Conservation (phyloP, 2,797 vertebrate species). For the Typhlichthys eigenmanni region DNA sequence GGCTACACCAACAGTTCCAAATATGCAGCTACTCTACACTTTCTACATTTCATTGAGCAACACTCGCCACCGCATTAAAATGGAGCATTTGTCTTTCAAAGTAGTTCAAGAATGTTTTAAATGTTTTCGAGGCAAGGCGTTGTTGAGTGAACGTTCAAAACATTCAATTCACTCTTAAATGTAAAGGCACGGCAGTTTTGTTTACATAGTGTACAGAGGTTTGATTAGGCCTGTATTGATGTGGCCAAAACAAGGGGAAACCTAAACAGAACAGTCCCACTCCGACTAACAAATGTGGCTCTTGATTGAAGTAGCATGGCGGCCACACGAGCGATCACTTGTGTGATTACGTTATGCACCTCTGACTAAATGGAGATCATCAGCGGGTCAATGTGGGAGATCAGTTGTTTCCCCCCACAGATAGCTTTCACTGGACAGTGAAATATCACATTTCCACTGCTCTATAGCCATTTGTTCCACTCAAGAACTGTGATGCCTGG, state of each 20-base stretch:
- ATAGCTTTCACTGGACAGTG: constrained; percentile 40
- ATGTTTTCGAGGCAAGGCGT: too few relatives aligned
- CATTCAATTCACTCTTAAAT: not conserved
- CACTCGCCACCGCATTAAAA: too few relatives aligned
- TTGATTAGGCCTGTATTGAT: constrained; percentile 36
- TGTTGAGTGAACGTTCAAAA: too few relatives aligned
- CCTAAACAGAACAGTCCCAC: constrained; percentile 22
- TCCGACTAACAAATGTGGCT: constrained; percentile 38
- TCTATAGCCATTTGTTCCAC: constrained; percentile 27
- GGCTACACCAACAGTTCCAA: too few relatives aligned
- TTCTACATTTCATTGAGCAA: too few relatives aligned
- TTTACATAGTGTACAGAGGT: constrained; percentile 14
- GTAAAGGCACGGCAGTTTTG: constrained; percentile 6
- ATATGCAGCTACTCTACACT: too few relatives aligned
- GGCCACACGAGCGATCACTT: constrained; percentile 24
- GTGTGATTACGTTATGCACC: constrained; percentile 39
- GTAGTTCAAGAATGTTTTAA: too few relatives aligned
- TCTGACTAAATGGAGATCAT: constrained; percentile 47
- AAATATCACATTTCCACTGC: constrained; percentile 29
- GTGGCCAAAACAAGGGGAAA: constrained; percentile 32
- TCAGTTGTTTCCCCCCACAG: constrained; percentile 42
- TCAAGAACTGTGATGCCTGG: constrained; percentile 23
- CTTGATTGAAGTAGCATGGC: constrained; percentile 49
- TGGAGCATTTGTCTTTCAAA: too few relatives aligned
- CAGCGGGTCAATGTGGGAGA: constrained; percentile 40